A percentile compares a stretch with the other conserved stretches of the same genome.
phyloP scores from a whole-genome alignment of 2,113 vertebrate species.

The Bubalus kerabau region DNA sequence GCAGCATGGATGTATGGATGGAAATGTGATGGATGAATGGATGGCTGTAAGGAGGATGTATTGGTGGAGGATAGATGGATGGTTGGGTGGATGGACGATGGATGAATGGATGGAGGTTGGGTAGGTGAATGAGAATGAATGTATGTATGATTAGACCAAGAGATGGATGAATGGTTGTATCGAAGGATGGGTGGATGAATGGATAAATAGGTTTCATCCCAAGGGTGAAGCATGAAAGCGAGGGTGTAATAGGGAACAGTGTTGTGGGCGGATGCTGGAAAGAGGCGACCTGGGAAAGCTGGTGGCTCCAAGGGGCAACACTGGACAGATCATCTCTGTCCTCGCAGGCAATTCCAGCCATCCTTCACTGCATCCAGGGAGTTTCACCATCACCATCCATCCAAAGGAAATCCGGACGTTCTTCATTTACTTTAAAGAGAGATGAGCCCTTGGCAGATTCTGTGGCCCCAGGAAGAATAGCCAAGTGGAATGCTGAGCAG shows the following conservation, averaged over 20 bases:
- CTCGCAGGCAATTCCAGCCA: neutral
- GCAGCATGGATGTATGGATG: neutral
- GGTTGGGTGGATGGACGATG: neutral
- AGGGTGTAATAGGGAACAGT: accelerated
- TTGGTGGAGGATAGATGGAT: neutral
- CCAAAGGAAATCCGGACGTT: neutral
- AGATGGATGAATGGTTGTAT: neutral
- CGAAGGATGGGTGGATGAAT: neutral
- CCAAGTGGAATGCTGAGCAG: neutral
- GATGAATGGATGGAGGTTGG: neutral
- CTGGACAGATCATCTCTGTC: neutral
- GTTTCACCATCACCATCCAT: neutral
- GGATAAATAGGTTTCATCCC: neutral
- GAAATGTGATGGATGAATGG: neutral
- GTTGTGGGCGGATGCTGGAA: neutral
- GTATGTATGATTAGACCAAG: neutral
- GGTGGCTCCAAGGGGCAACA: neutral
- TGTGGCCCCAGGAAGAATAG: neutral
- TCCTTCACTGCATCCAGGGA: accelerated
- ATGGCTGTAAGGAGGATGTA: too few species aligned
- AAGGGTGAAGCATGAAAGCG: neutral
- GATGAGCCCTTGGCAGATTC: neutral
- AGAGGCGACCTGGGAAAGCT: neutral
- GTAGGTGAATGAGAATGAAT: neutral
- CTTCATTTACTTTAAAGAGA: neutral